A percentile compares a stretch with the other conserved stretches of the same genome.
These are phyloP conservation scores for Doryteuthis pealeii DNA, from an alignment of 1,140 invertebrate species.

Conservation along the genomic window DNA sequence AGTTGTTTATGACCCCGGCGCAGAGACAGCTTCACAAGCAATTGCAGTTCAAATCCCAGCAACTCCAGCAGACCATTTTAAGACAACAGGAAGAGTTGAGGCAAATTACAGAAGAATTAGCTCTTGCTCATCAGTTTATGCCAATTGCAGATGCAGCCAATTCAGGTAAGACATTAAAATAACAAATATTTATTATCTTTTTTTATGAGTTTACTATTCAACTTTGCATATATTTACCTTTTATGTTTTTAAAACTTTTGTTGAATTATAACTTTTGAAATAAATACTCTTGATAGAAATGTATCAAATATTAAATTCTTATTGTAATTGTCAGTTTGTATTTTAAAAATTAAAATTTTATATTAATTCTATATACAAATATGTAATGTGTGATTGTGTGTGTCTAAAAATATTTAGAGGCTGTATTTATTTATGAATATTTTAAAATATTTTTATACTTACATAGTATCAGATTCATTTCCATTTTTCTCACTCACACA, in stretches of 20 bases:
- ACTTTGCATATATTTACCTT: background rate
- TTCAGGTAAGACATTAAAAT: background rate
- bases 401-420: no score
- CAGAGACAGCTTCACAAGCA: constrained; percentile 43
- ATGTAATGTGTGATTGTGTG: no score
- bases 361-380: no score
- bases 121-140: constrained; percentile 3
- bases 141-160: background rate
- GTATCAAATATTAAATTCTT: no score
- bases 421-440: no score
- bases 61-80: constrained; percentile 40
- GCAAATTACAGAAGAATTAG: constrained; percentile 35
- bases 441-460: no score
- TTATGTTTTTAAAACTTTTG: background rate
- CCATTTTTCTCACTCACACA: no score
- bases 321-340: no score
- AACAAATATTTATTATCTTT: background rate
- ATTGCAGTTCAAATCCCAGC: constrained; percentile 38
- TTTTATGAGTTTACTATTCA: background rate
- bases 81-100: constrained; percentile 43
- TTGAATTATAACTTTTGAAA: no score
- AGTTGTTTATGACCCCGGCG: constrained; percentile 36
- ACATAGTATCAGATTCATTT: no score
- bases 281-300: no score
- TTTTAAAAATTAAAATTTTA: no score